Evolutionary conservation across 2,888 invertebrate species (phyloP).

Genomic region (Tenthredo notha): DNA sequence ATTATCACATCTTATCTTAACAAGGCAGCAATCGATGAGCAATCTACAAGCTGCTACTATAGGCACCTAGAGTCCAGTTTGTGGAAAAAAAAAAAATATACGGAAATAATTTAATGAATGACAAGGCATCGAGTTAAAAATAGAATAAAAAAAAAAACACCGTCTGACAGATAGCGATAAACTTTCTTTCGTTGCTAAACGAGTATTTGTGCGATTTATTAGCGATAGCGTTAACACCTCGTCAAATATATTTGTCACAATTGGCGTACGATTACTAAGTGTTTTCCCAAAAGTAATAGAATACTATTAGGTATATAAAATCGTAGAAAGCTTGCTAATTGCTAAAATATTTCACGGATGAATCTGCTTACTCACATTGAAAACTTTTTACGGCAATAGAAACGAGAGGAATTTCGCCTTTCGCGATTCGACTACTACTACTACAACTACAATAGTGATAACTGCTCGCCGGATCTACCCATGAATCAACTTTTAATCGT

Average conservation of each 20-base stretch:
- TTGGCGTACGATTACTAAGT: not conserved
- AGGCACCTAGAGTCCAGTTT: not conserved
- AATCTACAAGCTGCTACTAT: not conserved
- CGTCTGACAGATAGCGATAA: not conserved
- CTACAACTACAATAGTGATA: not conserved
- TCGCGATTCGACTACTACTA: not conserved
- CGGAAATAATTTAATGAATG: not conserved
- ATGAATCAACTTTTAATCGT: conserved; percentile 31
- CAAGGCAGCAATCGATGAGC: conserved; percentile 8
- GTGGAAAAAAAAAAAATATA: not conserved
- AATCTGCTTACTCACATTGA: conserved; percentile 4
- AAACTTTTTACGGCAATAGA: not conserved
- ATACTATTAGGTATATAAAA: not conserved
- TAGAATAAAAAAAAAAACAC: not conserved
- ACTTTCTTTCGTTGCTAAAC: not conserved
- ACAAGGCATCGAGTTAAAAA: not conserved
- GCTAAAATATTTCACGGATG: not conserved
- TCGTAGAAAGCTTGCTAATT: not conserved
- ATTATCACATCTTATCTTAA: not conserved
- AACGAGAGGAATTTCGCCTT: not conserved
- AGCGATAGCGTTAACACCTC: not conserved
- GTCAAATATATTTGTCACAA: not conserved
- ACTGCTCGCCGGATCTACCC: not conserved
- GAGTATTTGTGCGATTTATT: not conserved
- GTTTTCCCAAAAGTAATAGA: not conserved